Evolutionary conservation across 2,113 vertebrate species (phyloP), one percentile per base, ranked within the genome.

Genomic region (Phyllostomus hastatus): DNA sequence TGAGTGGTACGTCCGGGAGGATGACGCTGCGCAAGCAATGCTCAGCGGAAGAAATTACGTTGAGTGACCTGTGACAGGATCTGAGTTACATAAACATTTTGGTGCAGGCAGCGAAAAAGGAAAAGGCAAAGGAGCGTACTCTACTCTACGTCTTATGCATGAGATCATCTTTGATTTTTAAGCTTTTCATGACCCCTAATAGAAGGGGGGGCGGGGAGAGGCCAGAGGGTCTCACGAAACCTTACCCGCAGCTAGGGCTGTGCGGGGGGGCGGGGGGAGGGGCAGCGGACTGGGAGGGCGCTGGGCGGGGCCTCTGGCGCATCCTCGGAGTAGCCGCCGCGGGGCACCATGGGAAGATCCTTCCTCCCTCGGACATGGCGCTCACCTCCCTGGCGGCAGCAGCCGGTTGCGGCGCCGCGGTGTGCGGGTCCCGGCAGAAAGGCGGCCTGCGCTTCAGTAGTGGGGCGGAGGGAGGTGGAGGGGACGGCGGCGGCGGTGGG

Each of bases 361-460:
- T 93, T 81, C 93, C 94, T 95, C 61, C 35, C 54, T 69, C 70
- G 95, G 97, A 81, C 97, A 98, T 98, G 97, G 98, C 97, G 94
- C 81, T 48, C 59, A 72, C 94, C 94, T 88, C 69, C 80, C 91
- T 48, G 26, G 96, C 79, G 20, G 91, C 96, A 50, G 90, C 92
- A 6, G 97, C 93, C 17, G 88, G 85, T 46, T 64, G 70, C 33
- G 54, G 95, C 89, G 64, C 96, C 75, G 94, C 76, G 35, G 35
- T 6, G 26, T 38, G 83, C 73, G 48, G 78, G 73, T 93, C 79
- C 0, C 22, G 35, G 67, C 76, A 3, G 73, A 75, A 17, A 17
- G 66, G 76, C 90, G 6, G 73, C n/a, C 17, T 52, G 19, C 20
- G 69, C 75, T 33, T 70, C 22, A 17, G 67, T 0, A 28, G 35